phyloP scores from a whole-genome alignment of 2,888 invertebrate species.

The Drosophila tripunctata region DNA sequence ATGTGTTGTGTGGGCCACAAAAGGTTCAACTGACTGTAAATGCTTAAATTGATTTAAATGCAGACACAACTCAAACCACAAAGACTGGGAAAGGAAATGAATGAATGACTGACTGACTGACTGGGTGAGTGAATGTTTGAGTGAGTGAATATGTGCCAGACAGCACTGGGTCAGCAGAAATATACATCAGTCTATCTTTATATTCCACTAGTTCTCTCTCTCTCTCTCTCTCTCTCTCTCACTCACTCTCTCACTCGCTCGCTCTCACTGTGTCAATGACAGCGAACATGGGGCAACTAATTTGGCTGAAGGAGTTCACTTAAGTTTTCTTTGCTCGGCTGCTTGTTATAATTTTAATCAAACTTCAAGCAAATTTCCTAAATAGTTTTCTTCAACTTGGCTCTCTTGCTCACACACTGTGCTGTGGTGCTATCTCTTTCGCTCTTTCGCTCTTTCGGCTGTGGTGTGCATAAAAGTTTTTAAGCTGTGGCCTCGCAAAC shows the following conservation, averaged over 20 bases:
- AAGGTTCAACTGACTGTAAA: slow-evolving; percentile 77
- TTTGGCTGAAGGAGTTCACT: slow-evolving; percentile 28
- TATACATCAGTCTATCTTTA: slow-evolving; percentile 1
- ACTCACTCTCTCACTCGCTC: no score
- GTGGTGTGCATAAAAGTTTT: slow-evolving; percentile 46
- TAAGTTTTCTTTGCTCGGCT: slow-evolving; percentile 5
- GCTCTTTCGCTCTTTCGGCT: slow-evolving; percentile 5
- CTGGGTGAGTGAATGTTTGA: slow-evolving; percentile 47
- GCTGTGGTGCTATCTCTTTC: no score
- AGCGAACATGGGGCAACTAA: slow-evolving; percentile 44
- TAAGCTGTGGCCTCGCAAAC: slow-evolving; percentile 62
- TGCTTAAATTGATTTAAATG: slow-evolving; percentile 78
- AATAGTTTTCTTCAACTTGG: slow-evolving; percentile 51
- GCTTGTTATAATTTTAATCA: slow-evolving; percentile 67
- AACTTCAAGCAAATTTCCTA: slow-evolving; percentile 67
- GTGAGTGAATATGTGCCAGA: slow-evolving; percentile 25
- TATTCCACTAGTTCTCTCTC: no score
- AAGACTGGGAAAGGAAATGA: slow-evolving; percentile 38
- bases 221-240: no score
- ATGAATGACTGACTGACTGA: slow-evolving; percentile 15
- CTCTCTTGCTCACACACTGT: neutral
- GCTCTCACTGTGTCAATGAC: slow-evolving; percentile 47
- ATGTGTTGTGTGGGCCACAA: slow-evolving; percentile 51
- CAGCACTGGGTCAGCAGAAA: slow-evolving; percentile 30
- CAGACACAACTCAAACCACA: slow-evolving; percentile 65